Conservation (phyloP, 92 coral and sea anemone genomes). For the Muricea muricata region DNA sequence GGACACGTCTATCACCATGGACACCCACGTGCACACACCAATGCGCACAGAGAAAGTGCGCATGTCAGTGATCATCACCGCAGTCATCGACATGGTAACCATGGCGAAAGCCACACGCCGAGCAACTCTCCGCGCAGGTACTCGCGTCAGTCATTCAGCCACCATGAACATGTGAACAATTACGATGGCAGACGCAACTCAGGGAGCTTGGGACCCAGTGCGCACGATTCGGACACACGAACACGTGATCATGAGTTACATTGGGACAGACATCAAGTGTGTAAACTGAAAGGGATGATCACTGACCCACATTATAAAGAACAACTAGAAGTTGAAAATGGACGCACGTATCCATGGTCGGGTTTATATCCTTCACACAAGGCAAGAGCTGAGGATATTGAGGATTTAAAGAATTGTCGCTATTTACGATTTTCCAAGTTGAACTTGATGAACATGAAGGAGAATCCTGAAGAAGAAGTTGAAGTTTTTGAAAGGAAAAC, state of each 20-base stretch:
- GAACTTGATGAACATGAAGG: slow-evolving; percentile 36
- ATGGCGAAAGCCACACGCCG: slow-evolving; percentile 1
- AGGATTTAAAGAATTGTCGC: slow-evolving; percentile 32
- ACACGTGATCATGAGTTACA: slow-evolving; percentile 39
- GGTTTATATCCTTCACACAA: slow-evolving; percentile 6
- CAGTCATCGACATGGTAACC: slow-evolving; percentile 62
- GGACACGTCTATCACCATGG: neutral
- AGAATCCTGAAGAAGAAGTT: slow-evolving; percentile 44
- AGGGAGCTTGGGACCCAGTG: slow-evolving; percentile 20
- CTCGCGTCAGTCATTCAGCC: slow-evolving; percentile 20
- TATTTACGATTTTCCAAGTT: slow-evolving; percentile 43
- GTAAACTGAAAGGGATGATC: slow-evolving; percentile 33
- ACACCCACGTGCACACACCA: neutral
- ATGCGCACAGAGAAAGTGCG: neutral
- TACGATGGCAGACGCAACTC: slow-evolving; percentile 38
- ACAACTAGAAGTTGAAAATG: slow-evolving; percentile 28
- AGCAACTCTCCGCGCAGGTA: slow-evolving; percentile 40
- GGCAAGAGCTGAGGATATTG: neutral
- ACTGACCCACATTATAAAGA: slow-evolving; percentile 48
- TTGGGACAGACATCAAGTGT: slow-evolving; percentile 44
- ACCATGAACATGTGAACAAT: slow-evolving; percentile 24
- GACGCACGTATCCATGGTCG: slow-evolving; percentile 29
- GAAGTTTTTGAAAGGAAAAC: slow-evolving; percentile 37
- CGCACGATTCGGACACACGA: slow-evolving; percentile 30
- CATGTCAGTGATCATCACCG: slow-evolving; percentile 58